Evolutionary conservation across 2,888 invertebrate species (phyloP), one percentile per base, ranked within the genome.

Genomic region (Stegana nigrithorax): DNA sequence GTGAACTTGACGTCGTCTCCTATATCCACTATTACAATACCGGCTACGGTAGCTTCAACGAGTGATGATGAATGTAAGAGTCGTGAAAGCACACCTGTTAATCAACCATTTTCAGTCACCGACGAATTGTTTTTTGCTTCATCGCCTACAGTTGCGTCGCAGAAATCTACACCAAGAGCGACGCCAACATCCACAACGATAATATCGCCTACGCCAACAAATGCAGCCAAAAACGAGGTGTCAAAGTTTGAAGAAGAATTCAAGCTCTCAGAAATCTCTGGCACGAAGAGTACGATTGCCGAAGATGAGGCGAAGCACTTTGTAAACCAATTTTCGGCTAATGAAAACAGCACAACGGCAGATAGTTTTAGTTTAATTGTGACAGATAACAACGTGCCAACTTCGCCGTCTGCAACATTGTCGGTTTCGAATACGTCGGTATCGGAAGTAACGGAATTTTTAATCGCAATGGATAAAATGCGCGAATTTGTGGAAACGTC

Each of bases 321-420:
- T 36, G 68, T 87, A 87, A 73, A 85, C 86, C 70, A 87, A 87
- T 29, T 85, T 87, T 36, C 29, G 23, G 53, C 53, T 21, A 55
- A 21, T 27, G n/a, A 87, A 73, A 87, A 87, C 73, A 14, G 29
- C 39, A 62, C 47, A 26, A 53, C 42, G 61, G 42, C 42, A 42
- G 42, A 55, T 63, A 72, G 73, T 72, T 60, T 66, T 64, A 70
- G 66, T 71, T 69, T 67, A 66, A 63, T 61, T 69, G 71, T 70
- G 71, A 66, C 53, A 64, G 66, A 63, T 59, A 66, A 65, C 70
- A 71, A 61, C 68, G 67, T 29, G 45, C 29, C 51, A 44, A 17
- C 62, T 56, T 63, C 65, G 63, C n/a, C 44, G 27, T 45, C 62
- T 64, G 23, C 45, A 57, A 62, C 63, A 29, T 0, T 56, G 25